These are phyloP conservation scores for Anoplopoma fimbria DNA, from an alignment of 2,113 vertebrate genomes.

Conservation along the genomic window DNA sequence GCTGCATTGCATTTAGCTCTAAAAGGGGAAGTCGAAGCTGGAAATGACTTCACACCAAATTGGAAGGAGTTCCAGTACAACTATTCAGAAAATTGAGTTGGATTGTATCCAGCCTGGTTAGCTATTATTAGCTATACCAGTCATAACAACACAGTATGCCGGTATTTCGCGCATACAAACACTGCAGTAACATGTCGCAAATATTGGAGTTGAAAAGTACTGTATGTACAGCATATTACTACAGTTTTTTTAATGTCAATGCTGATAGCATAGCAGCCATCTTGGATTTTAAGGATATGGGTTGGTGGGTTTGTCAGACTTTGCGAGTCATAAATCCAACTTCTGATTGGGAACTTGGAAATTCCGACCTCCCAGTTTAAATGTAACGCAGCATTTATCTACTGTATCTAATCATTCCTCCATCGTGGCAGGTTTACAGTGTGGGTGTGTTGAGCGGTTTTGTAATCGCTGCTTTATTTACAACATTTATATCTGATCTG, in stretches of 20 bases:
- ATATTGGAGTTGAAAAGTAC: neutral
- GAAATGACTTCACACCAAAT: neutral
- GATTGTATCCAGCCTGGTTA: too few species aligned
- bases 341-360: neutral
- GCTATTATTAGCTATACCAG: neutral
- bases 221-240: too few species aligned
- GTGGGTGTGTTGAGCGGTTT: constrained; percentile 27
- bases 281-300: neutral
- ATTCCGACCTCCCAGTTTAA: too few species aligned
- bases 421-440: constrained; percentile 10
- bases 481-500: constrained; percentile 20
- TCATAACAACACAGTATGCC: neutral
- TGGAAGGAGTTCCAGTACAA: neutral
- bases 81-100: too few species aligned
- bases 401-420: neutral
- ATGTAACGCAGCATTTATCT: too few species aligned
- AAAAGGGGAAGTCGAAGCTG: neutral
- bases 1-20: neutral
- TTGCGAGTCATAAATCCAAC: too few species aligned
- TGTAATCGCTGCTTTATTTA: constrained; percentile 28
- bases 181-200: neutral
- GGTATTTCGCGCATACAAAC: neutral
- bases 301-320: too few species aligned
- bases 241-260: too few species aligned
- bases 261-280: too few species aligned